phyloP scores from a whole-genome alignment of 2,797 vertebrate species.

The Poliocrania exsul region DNA sequence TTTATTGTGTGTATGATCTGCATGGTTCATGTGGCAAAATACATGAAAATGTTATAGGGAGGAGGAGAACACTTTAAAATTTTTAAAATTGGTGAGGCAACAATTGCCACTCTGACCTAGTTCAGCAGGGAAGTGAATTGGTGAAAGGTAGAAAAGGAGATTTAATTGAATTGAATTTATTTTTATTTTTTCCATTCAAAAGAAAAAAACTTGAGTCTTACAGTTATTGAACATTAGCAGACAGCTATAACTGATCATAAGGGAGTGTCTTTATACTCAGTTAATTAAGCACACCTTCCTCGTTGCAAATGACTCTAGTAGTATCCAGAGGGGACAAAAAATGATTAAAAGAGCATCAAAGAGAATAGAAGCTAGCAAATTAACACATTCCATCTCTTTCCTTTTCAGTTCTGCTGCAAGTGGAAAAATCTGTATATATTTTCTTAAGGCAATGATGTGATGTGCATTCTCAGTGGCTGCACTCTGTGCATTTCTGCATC shows the following conservation, averaged over 20 bases:
- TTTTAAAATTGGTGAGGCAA: not conserved
- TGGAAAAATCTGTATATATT: not conserved
- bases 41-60: not conserved
- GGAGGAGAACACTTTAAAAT: not conserved
- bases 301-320: not conserved
- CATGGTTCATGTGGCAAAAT: not conserved
- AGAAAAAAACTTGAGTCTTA: not conserved
- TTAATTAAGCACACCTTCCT: conserved; percentile 57
- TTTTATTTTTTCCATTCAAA: not conserved
- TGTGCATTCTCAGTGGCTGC: not conserved
- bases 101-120: not conserved
- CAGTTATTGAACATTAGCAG: not conserved
- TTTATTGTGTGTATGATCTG: not conserved
- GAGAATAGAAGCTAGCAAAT: not conserved
- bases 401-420: not conserved
- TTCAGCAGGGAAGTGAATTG: not conserved
- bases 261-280: not conserved
- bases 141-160: not conserved
- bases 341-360: conserved; percentile 31
- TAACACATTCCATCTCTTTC: conserved; percentile 4
- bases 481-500: not conserved
- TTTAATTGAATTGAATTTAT: not conserved
- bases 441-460: not conserved
- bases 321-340: conserved; percentile 28
- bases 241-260: not conserved